A percentile compares a stretch with the other conserved stretches of the same genome.
Conservation (phyloP, 2,888 invertebrate genomes). For the Corythucha ciliata region DNA sequence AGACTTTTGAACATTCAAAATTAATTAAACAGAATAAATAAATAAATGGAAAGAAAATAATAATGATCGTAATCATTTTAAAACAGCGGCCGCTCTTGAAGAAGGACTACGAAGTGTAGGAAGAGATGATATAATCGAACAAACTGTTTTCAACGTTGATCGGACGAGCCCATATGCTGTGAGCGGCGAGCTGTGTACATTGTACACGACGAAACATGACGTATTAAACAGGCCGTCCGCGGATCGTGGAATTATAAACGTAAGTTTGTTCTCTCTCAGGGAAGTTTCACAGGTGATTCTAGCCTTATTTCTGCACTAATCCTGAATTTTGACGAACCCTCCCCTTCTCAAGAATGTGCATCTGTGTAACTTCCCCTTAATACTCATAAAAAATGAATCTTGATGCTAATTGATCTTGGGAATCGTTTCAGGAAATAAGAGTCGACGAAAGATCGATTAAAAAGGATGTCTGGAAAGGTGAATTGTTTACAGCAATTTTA, state of each 20-base stretch:
- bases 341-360: no score
- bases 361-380: no score
- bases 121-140: conserved; percentile 82
- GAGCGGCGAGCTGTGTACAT: conserved; percentile 53
- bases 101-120: conserved; percentile 75
- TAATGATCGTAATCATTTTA: conserved; percentile 8
- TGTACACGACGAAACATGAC: conserved; percentile 26
- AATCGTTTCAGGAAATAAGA: no score
- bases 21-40: no score
- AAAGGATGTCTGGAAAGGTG: conserved; percentile 37
- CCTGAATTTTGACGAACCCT: no score
- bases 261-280: no score
- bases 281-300: no score
- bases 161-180: conserved; percentile 46
- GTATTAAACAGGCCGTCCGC: conserved; percentile 23
- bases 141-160: conserved; percentile 54
- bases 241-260: conserved; percentile 17
- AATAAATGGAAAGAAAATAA: not conserved
- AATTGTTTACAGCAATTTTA: conserved; percentile 7
- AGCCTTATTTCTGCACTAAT: no score
- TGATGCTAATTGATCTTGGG: no score
- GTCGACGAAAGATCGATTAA: not conserved
- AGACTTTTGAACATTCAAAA: not conserved
- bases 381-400: no score
- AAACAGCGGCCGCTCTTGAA: conserved; percentile 60